Base-by-base conservation (phyloP, 2,797 vertebrate genomes). In the Lithobates pipiens region DNA sequence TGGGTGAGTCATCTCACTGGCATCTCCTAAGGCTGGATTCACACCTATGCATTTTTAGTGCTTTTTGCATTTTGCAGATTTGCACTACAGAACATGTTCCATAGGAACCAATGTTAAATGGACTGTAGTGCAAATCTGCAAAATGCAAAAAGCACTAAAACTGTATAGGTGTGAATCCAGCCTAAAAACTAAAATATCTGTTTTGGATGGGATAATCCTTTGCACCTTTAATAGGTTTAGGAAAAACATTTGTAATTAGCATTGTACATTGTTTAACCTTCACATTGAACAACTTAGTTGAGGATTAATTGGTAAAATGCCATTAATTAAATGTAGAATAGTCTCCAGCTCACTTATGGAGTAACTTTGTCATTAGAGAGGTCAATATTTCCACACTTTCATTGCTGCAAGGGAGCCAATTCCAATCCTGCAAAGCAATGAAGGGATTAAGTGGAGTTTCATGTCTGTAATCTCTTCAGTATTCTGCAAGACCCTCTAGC, bases 381-480 rank as follows among this genome's bases (percentile, higher is more conserved):
- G 80, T 86, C 69, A 77, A 34, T 75, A 25, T 34, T n/a, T 78
- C 54, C 65, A 73, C 69, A 73, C 39, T 74, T 78, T 65, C 70
- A 57, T 21, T 42, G 50, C 80, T 73, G 70, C 39, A 77, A 71
- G 74, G 77, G 80, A 73, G 50, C 23, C 16, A 65, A 42, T 65
- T 80, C 54, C 80, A 78, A 86, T 83, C 76, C 76, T 71, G 32
- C 71, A 32, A 39, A 78, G 70, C 80, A 69, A 68, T 69, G 61
- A 83, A 83, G 13, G 70, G 80, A 83, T 83, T 86, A 86, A 44
- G 34, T 18, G 32, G 76, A 86, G 76, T 86, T 83, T 86, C 80
- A 83, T 86, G 85, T 83, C n/a, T 79, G 25, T 83, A 86, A 86
- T 86, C 80, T 80, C 85, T 86, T 83, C 70, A 75, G 76, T 83